Evolutionary conservation across 2,888 invertebrate species (phyloP), one percentile per base, ranked within the genome.

Genomic region (Drosophila parthenogenetica): DNA sequence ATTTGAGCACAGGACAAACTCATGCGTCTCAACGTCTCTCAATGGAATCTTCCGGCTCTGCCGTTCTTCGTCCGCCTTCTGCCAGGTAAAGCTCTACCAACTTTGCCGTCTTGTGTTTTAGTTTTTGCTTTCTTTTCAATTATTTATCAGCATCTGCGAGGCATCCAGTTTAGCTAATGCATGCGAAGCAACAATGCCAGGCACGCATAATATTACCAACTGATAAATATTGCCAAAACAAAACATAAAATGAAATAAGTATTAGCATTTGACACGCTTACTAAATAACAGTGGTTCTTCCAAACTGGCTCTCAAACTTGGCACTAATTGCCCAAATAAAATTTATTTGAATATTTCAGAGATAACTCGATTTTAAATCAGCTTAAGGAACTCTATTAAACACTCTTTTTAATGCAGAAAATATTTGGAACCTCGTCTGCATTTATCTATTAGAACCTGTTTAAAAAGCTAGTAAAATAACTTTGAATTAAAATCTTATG

Each of bases 91-190:
- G 16, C 53, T 29, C 29, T 29, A 39, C 43, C 40, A 69, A 69
- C 46, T 70, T 59, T 50, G 48, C 42, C 42, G 58, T 17, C 29
- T 22, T 65, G 32, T 49, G 65, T 69, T 48, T 29, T 40, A 49
- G 55, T 48, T 69, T 57, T 48, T 64, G 79, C 58, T 61, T 70
- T 73, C 73, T 75, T 73, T 79, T 73, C 63, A 78, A 75, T 73
- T 77, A 73, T 77, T 77, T 76, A 77, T 70, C 77, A 77, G 74
- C 54, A 13, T 54, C 73, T 54, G 19, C 43, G 48, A 59, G 68
- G 63, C 60, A 61, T 37, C n/a, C 58, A 60, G 63, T 63, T 76
- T 61, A 62, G 65, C 60, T 73, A 77, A 73, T 74, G 66, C 59
- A 67, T 59, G 51, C 66, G 62, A 65, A 64, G 60, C 62, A 73